A percentile compares a stretch with the other conserved stretches of the same genome.
Evolutionary conservation across 2,888 invertebrate species (phyloP).

Genomic region (Acleris literana): DNA sequence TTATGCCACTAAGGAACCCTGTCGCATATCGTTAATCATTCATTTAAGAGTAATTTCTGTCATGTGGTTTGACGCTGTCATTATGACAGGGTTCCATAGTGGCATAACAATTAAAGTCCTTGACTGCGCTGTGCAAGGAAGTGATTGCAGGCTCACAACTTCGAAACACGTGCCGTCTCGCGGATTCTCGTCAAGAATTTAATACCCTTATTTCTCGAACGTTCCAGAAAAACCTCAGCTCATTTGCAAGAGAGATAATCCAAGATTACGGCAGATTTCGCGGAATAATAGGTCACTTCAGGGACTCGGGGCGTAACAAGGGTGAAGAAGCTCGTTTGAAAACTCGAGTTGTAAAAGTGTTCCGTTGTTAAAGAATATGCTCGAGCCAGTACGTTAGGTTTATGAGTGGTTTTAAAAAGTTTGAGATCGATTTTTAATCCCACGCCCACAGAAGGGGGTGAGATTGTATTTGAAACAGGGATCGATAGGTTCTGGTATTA

Average conservation of each 20-base stretch:
- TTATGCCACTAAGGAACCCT: no score
- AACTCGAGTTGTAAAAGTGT: conserved; percentile 10
- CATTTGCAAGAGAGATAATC: conserved; percentile 15
- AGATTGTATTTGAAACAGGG: no score
- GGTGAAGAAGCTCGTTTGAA: conserved; percentile 6
- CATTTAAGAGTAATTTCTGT: no score
- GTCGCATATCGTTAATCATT: no score
- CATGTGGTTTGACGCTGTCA: no score
- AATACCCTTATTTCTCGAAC: conserved; percentile 9
- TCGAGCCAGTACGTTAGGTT: not conserved
- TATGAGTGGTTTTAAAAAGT: not conserved
- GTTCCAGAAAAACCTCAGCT: conserved; percentile 16
- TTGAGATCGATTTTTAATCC: not conserved
- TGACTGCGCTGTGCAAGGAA: no score
- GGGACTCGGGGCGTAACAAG: conserved; percentile 8
- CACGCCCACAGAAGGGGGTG: no score
- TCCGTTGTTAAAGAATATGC: conserved; percentile 11
- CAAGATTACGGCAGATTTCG: conserved; percentile 14
- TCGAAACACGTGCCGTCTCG: no score
- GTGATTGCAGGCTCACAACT: no score
- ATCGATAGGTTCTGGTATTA: no score
- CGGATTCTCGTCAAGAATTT: not conserved
- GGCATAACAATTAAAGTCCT: no score
- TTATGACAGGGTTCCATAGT: no score
- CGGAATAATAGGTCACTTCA: conserved; percentile 11